phyloP scores from a whole-genome alignment of 2,113 vertebrate species.

The Zingel zingel region DNA sequence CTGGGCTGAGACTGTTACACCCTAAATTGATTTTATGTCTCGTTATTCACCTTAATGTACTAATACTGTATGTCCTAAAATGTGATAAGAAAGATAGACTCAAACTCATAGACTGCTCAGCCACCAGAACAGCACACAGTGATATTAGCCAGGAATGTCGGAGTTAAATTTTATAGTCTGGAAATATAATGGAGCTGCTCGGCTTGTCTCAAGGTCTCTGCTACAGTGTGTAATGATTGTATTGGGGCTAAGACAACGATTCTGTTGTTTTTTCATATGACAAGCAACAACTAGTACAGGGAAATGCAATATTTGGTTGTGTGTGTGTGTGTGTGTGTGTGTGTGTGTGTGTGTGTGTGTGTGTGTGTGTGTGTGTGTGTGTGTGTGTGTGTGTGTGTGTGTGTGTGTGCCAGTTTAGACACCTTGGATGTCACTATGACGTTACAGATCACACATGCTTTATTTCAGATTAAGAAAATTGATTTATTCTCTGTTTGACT shows the following conservation, averaged over 20 bases:
- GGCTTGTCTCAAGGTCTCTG: conserved; percentile 10
- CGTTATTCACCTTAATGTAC: not conserved
- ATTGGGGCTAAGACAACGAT: not conserved
- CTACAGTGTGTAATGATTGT: not conserved
- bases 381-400: no score
- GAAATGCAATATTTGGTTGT: conserved; percentile 14
- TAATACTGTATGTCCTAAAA: not conserved
- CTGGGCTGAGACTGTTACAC: not conserved
- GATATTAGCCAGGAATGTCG: conserved; percentile 8
- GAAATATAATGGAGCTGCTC: not conserved
- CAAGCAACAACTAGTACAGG: conserved; percentile 8
- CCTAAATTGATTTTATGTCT: not conserved
- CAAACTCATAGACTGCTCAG: conserved; percentile 2
- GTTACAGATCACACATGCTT: not conserved
- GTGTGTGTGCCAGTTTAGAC: not conserved
- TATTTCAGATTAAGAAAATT: not conserved
- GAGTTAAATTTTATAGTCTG: conserved; percentile 4
- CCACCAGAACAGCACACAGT: not conserved
- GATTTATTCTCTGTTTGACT: not conserved
- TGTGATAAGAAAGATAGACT: not conserved
- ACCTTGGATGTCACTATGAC: not conserved
- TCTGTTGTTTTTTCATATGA: conserved; percentile 19
- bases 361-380: not conserved
- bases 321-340: not conserved
- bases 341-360: not conserved